Evolutionary conservation across 2,113 vertebrate species (phyloP).

Genomic region (Poeciliopsis prolifica): DNA sequence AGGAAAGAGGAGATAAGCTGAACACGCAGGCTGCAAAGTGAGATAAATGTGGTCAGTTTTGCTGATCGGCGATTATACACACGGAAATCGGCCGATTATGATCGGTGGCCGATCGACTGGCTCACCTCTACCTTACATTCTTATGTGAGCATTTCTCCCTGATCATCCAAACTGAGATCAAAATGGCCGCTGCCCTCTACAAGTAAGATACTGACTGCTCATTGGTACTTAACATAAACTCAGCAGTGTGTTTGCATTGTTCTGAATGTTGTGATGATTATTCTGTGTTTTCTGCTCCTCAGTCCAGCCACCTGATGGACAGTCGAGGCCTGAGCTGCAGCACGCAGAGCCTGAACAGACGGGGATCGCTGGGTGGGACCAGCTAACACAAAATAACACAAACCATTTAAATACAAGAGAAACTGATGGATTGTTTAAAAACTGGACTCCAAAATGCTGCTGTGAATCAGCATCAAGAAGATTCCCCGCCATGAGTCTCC

Average conservation of each 20-base stretch:
- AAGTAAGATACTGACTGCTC: too few species aligned
- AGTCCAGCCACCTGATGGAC: slow-evolving; percentile 67
- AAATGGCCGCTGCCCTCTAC: neutral
- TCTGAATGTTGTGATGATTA: neutral
- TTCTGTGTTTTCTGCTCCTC: slow-evolving; percentile 16
- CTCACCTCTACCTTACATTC: too few species aligned
- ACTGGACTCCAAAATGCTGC: neutral
- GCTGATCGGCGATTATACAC: too few species aligned
- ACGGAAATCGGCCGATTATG: too few species aligned
- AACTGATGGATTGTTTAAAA: neutral
- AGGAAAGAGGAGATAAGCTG: too few species aligned
- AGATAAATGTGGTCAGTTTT: too few species aligned
- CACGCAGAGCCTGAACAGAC: slow-evolving; percentile 78
- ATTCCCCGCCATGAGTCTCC: neutral
- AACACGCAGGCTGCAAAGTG: too few species aligned
- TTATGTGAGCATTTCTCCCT: neutral
- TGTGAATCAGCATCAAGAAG: neutral
- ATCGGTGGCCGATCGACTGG: too few species aligned
- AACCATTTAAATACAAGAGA: neutral
- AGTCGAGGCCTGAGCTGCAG: slow-evolving; percentile 80
- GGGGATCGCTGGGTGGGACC: slow-evolving; percentile 67
- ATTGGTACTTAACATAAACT: too few species aligned
- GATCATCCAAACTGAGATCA: neutral
- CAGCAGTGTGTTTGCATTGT: neutral
- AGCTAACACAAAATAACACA: slow-evolving; percentile 59